Base-by-base conservation (phyloP, 2,888 invertebrate genomes). In the Noctua comes region DNA sequence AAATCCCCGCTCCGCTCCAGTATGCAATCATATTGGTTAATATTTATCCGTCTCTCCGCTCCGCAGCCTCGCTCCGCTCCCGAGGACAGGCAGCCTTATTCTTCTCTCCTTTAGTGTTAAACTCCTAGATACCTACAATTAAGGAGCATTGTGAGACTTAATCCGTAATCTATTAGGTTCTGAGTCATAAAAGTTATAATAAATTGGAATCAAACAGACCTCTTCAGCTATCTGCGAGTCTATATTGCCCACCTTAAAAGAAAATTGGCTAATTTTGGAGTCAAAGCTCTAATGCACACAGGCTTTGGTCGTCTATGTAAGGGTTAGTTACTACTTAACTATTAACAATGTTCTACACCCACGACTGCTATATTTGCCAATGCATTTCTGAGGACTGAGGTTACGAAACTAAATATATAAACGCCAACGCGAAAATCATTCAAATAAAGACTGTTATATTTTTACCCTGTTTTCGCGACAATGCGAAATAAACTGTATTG, bases 141-240 rank as follows among this genome's bases (percentile, higher is more conserved):
- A 91, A 90, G 90, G 87, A 91, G 72, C 87, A 92, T 93, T 92
- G 91, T 93, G 85, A 77, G 81, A 88, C 87, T 88, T 92, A 93
- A 93, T 92, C 91, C 90, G 65, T 88, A 85, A 90, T 91, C 86
- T 91, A 91, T 91, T 91, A 87, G 83, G 86, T 86, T 86, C 76
- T 76, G 71, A 85, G 74, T 81, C 84, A 80, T 89, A 86, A 88
- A 88, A 85, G 77, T 82, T 70, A 77, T 75, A 82, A 88, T 90
- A 88, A 89, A 90, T 85, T 86, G 75, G 72, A 82, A 84, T 82
- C 54, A 83, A 79, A 83, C 40, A 1, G 40, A 66, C 76, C 73
- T 73, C n/a, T 80, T 62, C 40, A 71, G 69, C 54, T 78, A 79
- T 86, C 79, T 82, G 64, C 57, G n/a, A 43, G 68, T 80, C 48